Evolutionary conservation across 2,888 invertebrate genomes (phyloP).

Genomic region (Byasa hedistus): DNA sequence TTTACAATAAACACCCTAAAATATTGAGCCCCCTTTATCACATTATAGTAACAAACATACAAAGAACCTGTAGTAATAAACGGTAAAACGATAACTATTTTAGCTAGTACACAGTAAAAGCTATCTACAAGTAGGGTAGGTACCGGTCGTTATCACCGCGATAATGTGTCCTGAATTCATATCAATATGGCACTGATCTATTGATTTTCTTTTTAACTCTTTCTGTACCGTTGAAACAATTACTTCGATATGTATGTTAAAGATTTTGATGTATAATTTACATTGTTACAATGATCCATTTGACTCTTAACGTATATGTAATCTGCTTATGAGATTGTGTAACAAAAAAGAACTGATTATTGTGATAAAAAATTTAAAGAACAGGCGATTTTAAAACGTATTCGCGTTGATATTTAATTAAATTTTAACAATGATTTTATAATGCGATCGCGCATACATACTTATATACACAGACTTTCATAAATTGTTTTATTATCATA

Average conservation of each 20-base stretch:
- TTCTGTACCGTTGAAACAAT: conserved; percentile 41
- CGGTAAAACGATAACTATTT: conserved; percentile 1
- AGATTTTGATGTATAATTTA: too few species aligned
- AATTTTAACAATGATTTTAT: too few species aligned
- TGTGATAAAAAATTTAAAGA: too few species aligned
- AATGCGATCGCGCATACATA: too few species aligned
- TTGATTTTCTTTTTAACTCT: conserved; percentile 16
- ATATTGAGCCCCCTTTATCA: not conserved
- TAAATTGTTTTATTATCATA: not conserved
- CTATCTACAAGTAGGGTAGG: conserved; percentile 5
- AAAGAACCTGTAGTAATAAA: conserved; percentile 4
- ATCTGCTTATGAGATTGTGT: too few species aligned
- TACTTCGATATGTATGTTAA: conserved; percentile 23
- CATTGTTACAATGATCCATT: too few species aligned
- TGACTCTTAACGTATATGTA: too few species aligned
- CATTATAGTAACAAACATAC: not conserved
- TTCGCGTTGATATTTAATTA: too few species aligned
- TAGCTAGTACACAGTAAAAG: not conserved
- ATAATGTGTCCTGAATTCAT: conserved; percentile 21
- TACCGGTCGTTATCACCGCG: conserved; percentile 6
- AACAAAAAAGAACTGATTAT: too few species aligned
- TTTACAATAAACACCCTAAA: too few species aligned
- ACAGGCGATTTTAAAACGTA: too few species aligned
- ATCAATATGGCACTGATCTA: conserved; percentile 23
- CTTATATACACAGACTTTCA: too few species aligned